Conservation (phyloP, 2,797 vertebrate species). For the Acipenser oxyrinchus region DNA sequence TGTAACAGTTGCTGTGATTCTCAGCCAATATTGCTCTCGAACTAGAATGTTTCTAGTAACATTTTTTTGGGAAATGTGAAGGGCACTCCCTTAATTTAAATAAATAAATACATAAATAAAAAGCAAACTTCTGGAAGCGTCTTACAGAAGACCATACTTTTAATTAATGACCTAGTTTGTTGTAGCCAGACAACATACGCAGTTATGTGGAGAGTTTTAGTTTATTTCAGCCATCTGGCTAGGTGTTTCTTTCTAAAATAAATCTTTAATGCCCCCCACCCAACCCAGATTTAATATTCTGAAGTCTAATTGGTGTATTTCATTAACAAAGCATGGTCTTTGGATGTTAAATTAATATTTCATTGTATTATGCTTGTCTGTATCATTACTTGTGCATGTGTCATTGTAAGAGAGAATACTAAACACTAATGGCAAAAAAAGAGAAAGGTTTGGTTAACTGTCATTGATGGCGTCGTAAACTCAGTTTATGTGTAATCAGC, state of each 20-base stretch:
- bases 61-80: conserved; percentile 19
- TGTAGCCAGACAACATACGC: conserved; percentile 1
- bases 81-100: conserved; percentile 19
- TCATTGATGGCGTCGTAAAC: conserved; percentile 28
- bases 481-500: conserved; percentile 21
- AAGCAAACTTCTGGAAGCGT: not conserved
- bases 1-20: conserved; percentile 19
- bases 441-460: conserved; percentile 26
- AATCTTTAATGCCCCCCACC: conserved; percentile 23
- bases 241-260: conserved; percentile 20
- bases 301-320: conserved; percentile 27
- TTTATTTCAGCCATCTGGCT: conserved; percentile 11
- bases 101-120: conserved; percentile 7
- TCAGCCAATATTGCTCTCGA: conserved; percentile 45
- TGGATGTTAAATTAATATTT: conserved; percentile 19
- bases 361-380: conserved; percentile 24
- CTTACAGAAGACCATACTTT: conserved; percentile 1
- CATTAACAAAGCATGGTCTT: conserved; percentile 31
- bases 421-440: conserved; percentile 37
- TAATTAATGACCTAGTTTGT: conserved; percentile 10
- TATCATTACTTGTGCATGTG: conserved; percentile 35
- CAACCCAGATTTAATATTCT: conserved; percentile 23
- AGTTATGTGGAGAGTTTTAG: not conserved
- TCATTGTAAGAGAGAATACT: conserved; percentile 44
- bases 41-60: conserved; percentile 13